Conservation (phyloP, 2,113 vertebrate genomes). For the Sigmodon hispidus region DNA sequence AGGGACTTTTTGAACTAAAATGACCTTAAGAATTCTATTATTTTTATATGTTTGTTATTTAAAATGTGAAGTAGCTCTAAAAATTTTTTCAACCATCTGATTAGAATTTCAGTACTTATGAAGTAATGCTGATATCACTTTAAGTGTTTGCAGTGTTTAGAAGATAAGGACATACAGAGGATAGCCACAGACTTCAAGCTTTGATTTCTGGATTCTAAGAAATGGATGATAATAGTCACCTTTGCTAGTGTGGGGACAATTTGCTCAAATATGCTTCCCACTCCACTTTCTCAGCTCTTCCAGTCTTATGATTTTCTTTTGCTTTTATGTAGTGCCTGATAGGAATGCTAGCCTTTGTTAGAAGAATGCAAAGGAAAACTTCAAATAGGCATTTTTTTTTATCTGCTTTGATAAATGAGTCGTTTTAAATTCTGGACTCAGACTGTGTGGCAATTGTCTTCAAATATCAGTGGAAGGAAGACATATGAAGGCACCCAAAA, state of each 20-base stretch:
- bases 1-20: slow-evolving; percentile 42
- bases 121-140: background rate
- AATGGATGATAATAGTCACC: slow-evolving; percentile 7
- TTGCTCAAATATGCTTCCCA: background rate
- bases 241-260: background rate
- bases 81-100: slow-evolving; percentile 9
- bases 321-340: background rate
- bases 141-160: slow-evolving; percentile 36
- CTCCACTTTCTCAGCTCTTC: slow-evolving; percentile 31
- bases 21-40: slow-evolving; percentile 27
- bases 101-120: slow-evolving; percentile 28
- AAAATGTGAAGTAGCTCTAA: slow-evolving; percentile 48
- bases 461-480: slow-evolving; percentile 54
- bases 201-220: slow-evolving; percentile 51
- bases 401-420: slow-evolving; percentile 46
- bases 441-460: slow-evolving; percentile 50
- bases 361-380: slow-evolving; percentile 23
- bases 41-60: slow-evolving; percentile 53
- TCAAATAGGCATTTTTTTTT: slow-evolving; percentile 47
- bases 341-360: slow-evolving; percentile 49
- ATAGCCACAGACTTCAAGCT: background rate
- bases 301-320: background rate
- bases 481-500: slow-evolving; percentile 55
- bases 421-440: slow-evolving; percentile 57
- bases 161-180: slow-evolving; percentile 21